Base-by-base conservation (phyloP, 2,888 invertebrate species). In the Hypena proboscidalis region DNA sequence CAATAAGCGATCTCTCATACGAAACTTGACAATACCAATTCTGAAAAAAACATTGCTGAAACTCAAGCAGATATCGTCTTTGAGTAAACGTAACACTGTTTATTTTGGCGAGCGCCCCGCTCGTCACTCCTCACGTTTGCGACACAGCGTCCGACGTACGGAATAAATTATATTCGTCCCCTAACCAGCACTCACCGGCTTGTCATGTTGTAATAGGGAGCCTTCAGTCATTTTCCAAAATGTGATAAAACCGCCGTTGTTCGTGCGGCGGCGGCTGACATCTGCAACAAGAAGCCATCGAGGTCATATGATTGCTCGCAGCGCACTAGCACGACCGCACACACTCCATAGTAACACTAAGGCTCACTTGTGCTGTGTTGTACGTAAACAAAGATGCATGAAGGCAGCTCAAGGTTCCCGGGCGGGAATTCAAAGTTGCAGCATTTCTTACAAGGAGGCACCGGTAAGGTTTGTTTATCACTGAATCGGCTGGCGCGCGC, bases 191-290 rank as follows among this genome's bases (percentile, higher is more conserved):
- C 90, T 90, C 76, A 90, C 90, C 86, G 88, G 80, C 78, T 85
- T 86, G 67, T 83, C 89, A 90, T 89, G 80, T 70, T 79, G 80
- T 64, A 71, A 66, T 36, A 70, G 67, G 60, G 76, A 73, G 73
- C 85, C 85, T 80, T 90, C 90, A 90, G 90, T 90, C 90, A 90
- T 90, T 90, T 89, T 90, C 90, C 77, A 90, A 80, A 77, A 87
- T 90, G 71, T 90, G 88, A 86, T 88, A 89, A 79, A 87, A 88
- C 76, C 89, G 89, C 85, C 90, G 83, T 73, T 77, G 80, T 76
- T 76, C 80, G 78, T 89, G 85, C 84, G 87, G 86, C 75, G 83
- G 84, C 75, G 86, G 88, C 75, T 87, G 87, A 82, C 89, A 89
- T 89, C 86, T 88, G 88, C 76, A 86, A 88, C 77, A 77, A 77